A percentile compares a stretch with the other conserved stretches of the same genome.
Evolutionary conservation across 2,113 vertebrate species (phyloP).

Genomic region (Monopterus albus): DNA sequence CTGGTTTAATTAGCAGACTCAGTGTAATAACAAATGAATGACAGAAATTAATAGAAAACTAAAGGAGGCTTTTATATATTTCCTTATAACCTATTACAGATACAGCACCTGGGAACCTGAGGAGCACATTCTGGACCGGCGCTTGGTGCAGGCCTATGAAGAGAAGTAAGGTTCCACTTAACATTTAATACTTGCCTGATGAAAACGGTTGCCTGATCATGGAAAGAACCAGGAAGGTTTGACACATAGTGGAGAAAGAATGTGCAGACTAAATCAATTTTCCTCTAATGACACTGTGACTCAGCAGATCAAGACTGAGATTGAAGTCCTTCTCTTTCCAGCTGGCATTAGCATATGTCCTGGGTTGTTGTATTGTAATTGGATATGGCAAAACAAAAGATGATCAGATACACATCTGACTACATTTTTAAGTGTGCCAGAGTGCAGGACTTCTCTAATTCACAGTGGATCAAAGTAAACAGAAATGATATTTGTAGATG

Average conservation of each 20-base stretch:
- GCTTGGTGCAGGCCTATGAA: slow-evolving; percentile 93
- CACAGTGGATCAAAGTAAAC: too few relatives aligned
- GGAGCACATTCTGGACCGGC: slow-evolving; percentile 96
- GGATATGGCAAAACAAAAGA: background rate
- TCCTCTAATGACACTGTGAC: background rate
- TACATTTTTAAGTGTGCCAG: background rate
- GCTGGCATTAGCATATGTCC: background rate
- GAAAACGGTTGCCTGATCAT: background rate
- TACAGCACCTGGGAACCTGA: slow-evolving; percentile 99
- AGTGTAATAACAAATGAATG: background rate
- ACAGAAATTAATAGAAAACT: background rate
- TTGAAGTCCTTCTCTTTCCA: background rate
- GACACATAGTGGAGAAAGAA: background rate
- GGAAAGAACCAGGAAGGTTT: background rate
- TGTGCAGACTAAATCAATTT: background rate
- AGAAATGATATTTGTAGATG: too few relatives aligned
- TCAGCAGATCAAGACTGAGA: slow-evolving; percentile 5
- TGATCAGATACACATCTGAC: background rate
- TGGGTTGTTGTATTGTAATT: slow-evolving; percentile 1
- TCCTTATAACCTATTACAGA: slow-evolving; percentile 70
- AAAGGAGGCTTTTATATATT: background rate
- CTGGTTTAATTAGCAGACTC: background rate
- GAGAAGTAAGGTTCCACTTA: slow-evolving; percentile 86
- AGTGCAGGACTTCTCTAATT: too few relatives aligned
- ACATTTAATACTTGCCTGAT: background rate